phyloP scores from a whole-genome alignment of 2,113 vertebrate genomes.

The Oryctolagus cuniculus region mOryCun1.1 NC_091453.1:75380001-75380500 shows the following conservation, averaged over 20 bases:
- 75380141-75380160: background rate
- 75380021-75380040: background rate
- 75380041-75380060: background rate
- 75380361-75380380: conserved; percentile 36
- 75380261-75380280: background rate
- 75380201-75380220: background rate
- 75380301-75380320: background rate
- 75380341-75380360: background rate
- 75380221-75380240: background rate
- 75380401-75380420: conserved; percentile 54
- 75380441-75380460: conserved; percentile 26
- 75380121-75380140: background rate
- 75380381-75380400: background rate
- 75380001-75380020: background rate
- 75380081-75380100: background rate
- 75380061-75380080: background rate
- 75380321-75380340: conserved; percentile 35
- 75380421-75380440: conserved; percentile 54
- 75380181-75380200: conserved; percentile 1
- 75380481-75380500: conserved; percentile 59
- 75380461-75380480: conserved; percentile 61
- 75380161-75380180: background rate
- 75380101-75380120: background rate
- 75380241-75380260: too few species aligned
- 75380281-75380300: background rate